Percentiles rank a stretch among this genome's conserved stretches.
Conservation (phyloP, 2,888 invertebrate species). For the Cotesia congregata region DNA sequence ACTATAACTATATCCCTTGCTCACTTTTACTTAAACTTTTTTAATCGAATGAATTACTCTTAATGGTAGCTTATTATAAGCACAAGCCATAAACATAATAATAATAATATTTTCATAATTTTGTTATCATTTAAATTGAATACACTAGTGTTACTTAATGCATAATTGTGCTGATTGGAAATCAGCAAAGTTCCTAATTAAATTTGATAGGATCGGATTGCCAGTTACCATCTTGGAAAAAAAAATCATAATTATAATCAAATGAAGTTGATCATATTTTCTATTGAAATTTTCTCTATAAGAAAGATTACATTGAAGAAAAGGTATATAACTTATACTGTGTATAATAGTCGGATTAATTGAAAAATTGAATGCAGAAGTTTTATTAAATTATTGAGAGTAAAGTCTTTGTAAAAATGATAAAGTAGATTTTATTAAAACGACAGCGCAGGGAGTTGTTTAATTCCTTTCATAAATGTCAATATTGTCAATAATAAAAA, state of each 20-base stretch:
- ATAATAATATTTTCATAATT: neutral
- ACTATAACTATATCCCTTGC: neutral
- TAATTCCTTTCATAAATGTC: neutral
- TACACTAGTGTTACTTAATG: too few relatives aligned
- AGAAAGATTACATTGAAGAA: neutral
- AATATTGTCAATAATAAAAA: neutral
- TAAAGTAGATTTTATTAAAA: neutral
- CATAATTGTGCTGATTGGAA: too few relatives aligned
- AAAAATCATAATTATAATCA: neutral
- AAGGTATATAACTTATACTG: neutral
- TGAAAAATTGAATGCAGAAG: neutral
- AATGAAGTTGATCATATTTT: neutral
- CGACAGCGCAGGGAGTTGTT: neutral
- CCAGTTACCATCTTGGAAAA: neutral
- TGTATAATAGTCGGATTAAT: neutral
- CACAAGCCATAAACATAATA: neutral
- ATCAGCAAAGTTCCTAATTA: too few relatives aligned
- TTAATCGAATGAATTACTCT: neutral
- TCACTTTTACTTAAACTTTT: slow-evolving; percentile 5
- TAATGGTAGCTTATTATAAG: neutral
- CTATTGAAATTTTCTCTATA: neutral
- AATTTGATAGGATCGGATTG: too few relatives aligned
- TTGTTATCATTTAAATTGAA: too few relatives aligned
- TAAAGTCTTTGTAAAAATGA: neutral
- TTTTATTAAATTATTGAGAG: neutral